Evolutionary conservation across 2,797 vertebrate genomes (phyloP), one percentile per base, ranked within the genome.

Genomic region (Betta splendens): DNA sequence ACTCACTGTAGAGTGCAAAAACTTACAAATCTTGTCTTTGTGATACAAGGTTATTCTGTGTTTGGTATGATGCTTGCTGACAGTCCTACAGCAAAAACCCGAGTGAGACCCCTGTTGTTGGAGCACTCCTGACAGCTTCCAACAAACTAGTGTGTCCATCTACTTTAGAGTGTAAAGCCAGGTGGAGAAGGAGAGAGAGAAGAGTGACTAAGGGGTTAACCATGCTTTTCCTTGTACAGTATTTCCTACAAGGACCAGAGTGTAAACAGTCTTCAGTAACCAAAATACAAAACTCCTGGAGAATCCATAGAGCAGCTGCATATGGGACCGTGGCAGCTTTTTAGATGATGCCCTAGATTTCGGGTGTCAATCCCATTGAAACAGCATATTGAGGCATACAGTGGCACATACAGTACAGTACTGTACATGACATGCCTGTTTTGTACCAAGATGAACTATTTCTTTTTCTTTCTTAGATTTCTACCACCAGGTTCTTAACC

Each of bases 191-290:
- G 43, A 46, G 58, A 49, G 47, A 46, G 17, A 22, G 13, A 22
- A 2, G 13, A 3, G 26, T 4, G 20, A n/a, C n/a, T n/a, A n/a
- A n/a, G n/a, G n/a, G n/a, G 80, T 83, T 83, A 76, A 57, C 68
- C 60, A 17, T 58, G 63, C 80, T 60, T 23, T 17, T 9, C n/a
- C 69, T 70, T 80, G 70, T 13, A 43, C 40, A 48, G 79, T 64
- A 89, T 88, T 89, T 88, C 81, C 81, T 83, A 44, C 20, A 73
- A 69, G 84, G 72, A 31, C 38, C 1, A 4, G 55, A 61, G 73
- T 56, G 51, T 80, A 89, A 87, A 83, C 78, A 84, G 37, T 74
- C 49, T 68, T 75, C 69, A 55, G 23, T 64, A 49, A 57, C 57
- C 47, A 83, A 50, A 46, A 58, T 80, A 69, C 9, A 23, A 26